Conservation (phyloP, 2,113 vertebrate genomes). For the Aldabrachelys gigantea region DNA sequence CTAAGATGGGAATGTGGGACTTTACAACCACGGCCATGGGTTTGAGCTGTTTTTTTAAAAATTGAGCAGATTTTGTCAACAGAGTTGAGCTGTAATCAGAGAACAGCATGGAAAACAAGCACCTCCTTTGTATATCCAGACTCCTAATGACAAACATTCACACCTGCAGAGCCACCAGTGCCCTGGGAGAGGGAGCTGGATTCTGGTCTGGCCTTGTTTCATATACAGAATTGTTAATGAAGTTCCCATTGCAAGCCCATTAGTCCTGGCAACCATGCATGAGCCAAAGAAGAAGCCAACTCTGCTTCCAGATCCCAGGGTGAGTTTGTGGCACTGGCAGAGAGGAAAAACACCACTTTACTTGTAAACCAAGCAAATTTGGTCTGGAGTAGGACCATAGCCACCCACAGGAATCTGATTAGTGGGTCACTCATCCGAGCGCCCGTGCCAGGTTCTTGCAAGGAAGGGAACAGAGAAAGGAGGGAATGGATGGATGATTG, state of each 20-base stretch:
- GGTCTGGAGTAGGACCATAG: background rate
- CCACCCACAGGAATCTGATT: background rate
- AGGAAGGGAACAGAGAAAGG: background rate
- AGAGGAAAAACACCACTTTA: background rate
- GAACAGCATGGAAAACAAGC: background rate
- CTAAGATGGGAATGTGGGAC: background rate
- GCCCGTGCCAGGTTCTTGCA: background rate
- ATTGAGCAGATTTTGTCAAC: background rate
- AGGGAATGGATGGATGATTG: background rate
- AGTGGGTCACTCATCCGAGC: background rate
- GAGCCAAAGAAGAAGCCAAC: background rate
- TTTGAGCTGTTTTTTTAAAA: background rate
- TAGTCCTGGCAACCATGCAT: background rate
- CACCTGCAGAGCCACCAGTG: background rate
- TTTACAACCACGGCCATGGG: no score
- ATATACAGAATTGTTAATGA: background rate
- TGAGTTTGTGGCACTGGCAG: background rate
- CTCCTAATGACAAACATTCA: background rate
- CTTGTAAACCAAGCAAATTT: background rate
- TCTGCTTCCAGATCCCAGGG: background rate
- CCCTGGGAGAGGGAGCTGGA: background rate
- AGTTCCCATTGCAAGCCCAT: background rate
- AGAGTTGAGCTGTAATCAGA: background rate
- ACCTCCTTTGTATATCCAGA: background rate
- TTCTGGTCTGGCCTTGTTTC: background rate